Evolutionary conservation across 2,888 invertebrate genomes (phyloP), one percentile per base, ranked within the genome.

Genomic region (Dryobota labecula): DNA sequence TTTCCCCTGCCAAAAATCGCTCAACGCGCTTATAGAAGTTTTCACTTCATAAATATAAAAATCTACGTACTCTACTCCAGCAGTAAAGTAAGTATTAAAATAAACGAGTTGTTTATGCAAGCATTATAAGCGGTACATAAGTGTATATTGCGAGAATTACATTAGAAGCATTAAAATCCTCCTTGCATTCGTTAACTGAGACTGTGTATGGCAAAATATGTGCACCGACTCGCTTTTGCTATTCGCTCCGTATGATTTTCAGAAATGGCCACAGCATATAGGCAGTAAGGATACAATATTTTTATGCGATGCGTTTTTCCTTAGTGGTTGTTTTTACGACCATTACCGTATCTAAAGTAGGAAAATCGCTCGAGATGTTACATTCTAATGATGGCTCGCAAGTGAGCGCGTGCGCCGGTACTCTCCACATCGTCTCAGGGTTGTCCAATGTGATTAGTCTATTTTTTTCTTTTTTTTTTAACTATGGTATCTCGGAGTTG

Each of bases 221-320:
- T 89, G 94, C 90, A 87, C 90, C 87, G 86, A 93, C 94, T 92
- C 82, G 94, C 90, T 92, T 89, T 88, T 89, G 91, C 92, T 90
- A 90, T 90, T 87, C 92, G 93, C 94, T 92, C 95, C 95, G 96
- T 95, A 95, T 96, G 96, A 96, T 96, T 96, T 95, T 96, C 96
- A 95, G 95, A 96, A 95, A 95, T 94, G 95, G 94, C 92, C 88
- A 90, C 89, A 88, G 91, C 92, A 90, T 94, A 95, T 94, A 94
- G 88, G 91, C 91, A 91, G 90, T 90, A 92, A 92, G 94, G 93
- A 94, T 95, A 93, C 95, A 95, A 96, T 96, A 95, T 96, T 96
- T 96, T 95, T 96, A 96, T 95, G 93, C 93, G 80, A 88, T 90
- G 61, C 90, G 94, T 95, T 95, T 95, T 95, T 94, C 93, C 92